Percentiles rank a stretch among this genome's conserved stretches.
Evolutionary conservation across 2,888 invertebrate species (phyloP).

Genomic region (Caenorhabditis imperialis): DNA sequence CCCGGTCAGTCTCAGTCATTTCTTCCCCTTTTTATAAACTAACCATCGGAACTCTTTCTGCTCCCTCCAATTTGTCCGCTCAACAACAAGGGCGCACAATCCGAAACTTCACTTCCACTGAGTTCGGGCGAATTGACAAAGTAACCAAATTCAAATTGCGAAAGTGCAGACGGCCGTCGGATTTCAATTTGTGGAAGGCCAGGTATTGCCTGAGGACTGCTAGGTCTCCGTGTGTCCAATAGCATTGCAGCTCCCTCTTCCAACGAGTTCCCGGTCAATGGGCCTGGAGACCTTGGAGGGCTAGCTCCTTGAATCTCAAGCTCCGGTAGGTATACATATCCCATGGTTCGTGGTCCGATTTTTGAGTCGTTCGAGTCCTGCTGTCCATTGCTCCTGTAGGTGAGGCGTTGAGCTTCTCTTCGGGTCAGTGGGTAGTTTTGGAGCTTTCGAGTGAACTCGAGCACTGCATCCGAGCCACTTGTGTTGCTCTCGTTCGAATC

Average conservation of each 20-base stretch:
- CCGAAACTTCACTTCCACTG: slow-evolving; percentile 68
- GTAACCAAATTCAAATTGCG: slow-evolving; percentile 78
- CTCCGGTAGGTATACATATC: slow-evolving; percentile 75
- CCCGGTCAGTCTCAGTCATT: neutral
- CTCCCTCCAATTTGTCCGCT: slow-evolving; percentile 58
- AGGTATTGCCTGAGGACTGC: slow-evolving; percentile 77
- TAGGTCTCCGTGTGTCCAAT: slow-evolving; percentile 67
- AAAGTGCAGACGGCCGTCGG: slow-evolving; percentile 75
- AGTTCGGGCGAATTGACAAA: slow-evolving; percentile 77
- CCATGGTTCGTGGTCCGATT: slow-evolving; percentile 56
- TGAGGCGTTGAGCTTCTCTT: slow-evolving; percentile 69
- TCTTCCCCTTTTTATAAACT: slow-evolving; percentile 2
- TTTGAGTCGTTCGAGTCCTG: slow-evolving; percentile 63
- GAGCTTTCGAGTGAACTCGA: slow-evolving; percentile 76
- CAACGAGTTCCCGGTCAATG: slow-evolving; percentile 57
- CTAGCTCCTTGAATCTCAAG: slow-evolving; percentile 76
- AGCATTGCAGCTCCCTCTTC: slow-evolving; percentile 60
- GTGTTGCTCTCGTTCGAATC: slow-evolving; percentile 75
- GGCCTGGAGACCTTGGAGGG: slow-evolving; percentile 71
- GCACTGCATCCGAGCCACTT: slow-evolving; percentile 76
- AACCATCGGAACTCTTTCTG: slow-evolving; percentile 66
- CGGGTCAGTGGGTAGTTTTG: slow-evolving; percentile 77
- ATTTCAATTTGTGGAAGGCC: slow-evolving; percentile 77
- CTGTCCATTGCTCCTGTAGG: slow-evolving; percentile 64
- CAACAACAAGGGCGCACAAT: slow-evolving; percentile 75